phyloP scores from a whole-genome alignment of 2,797 vertebrate species.

The Podargus strigoides region DNA sequence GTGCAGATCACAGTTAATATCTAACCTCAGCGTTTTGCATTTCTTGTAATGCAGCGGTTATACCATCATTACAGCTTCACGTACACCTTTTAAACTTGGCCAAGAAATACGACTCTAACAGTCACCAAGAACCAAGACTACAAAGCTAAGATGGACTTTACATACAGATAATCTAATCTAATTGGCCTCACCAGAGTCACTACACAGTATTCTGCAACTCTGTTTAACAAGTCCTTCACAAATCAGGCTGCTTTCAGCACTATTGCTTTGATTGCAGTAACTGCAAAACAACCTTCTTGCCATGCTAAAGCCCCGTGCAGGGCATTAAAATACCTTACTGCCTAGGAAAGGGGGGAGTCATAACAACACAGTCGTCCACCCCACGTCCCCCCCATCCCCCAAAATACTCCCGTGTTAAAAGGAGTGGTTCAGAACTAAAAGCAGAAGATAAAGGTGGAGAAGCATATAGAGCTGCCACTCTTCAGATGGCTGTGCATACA shows the following conservation, averaged over 20 bases:
- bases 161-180: background rate
- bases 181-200: background rate
- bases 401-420: background rate
- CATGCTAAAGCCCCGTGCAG: background rate
- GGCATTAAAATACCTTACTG: background rate
- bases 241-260: background rate
- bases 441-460: background rate
- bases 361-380: background rate
- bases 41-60: background rate
- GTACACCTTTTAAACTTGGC: background rate
- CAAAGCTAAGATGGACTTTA: background rate
- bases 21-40: background rate
- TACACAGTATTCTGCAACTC: background rate
- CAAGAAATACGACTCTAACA: background rate
- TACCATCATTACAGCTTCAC: background rate
- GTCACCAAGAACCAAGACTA: background rate
- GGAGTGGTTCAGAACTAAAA: background rate
- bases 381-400: too few relatives aligned
- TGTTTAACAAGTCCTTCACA: background rate
- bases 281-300: background rate
- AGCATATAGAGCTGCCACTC: background rate
- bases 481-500: rapidly evolving
- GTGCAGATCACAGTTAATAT: constrained; percentile 16
- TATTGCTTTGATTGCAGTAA: background rate
- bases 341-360: background rate